Evolutionary conservation across 2,888 invertebrate species (phyloP), one percentile per base, ranked within the genome.

Genomic region (Dynastes tityus): DNA sequence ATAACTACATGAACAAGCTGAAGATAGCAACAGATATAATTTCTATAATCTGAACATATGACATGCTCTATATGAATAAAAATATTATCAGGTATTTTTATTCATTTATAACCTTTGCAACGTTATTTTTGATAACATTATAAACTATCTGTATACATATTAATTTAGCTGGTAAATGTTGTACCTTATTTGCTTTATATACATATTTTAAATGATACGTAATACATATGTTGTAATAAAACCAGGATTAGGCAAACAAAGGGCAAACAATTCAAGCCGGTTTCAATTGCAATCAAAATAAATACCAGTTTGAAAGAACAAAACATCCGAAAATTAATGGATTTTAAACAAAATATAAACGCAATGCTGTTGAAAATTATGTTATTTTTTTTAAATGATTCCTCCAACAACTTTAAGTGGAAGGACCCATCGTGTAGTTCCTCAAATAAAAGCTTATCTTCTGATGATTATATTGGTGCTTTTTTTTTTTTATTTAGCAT

Each of bases 1-100:
- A 77, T 77, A 77, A 77, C 70, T 77, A 77, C 61, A 77, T 51
- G 70, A 70, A 68, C 58, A 55, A 63, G 70, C 68, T 77, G 63
- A 77, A 77, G 77, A 77, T 77, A 77, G 77, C 68, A 71, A 68
- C 71, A 71, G 70, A 77, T 71, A 77, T 77, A 77, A 70, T 77
- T 77, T 71, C 70, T 71, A 70, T 79, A 79, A 79, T 79, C 79
- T 79, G 77, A 79, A 79, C 79, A 79, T 79, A 79, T 79, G 79
- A 79, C 79, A 76, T 51, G 16, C 29, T 64, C 27, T 53, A 58
- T 37, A 68, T 22, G 22, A 22, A 22, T 22, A 22, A 22, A 22
- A 22, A 22, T 22, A 22, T 22, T 22, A 22, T 22, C 22, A 22
- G 22, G 22, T 63, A 77, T 71, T 81, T 81, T 71, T 68, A 68